Evolutionary conservation across 2,888 invertebrate genomes (phyloP), one percentile per base, ranked within the genome.

Genomic region (Stenoptilia bipunctidactyla): DNA sequence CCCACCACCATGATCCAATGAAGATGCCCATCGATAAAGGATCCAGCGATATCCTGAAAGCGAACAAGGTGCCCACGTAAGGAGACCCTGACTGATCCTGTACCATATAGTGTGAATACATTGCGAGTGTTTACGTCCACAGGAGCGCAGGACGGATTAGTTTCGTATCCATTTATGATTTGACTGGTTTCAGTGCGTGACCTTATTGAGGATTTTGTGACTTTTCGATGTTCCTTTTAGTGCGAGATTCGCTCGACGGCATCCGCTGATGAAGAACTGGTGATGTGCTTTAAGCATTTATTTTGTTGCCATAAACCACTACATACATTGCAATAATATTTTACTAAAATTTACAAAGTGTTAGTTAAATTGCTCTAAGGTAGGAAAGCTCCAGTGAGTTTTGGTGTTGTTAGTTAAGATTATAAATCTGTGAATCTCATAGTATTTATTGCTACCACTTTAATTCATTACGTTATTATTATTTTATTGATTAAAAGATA

Each of bases 51-150:
- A 88, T 92, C 57, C 87, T 91, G 62, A 92, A 92, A 86, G 91
- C 90, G 66, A 89, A 89, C 66, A 91, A 91, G 84, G 90, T 90
- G 72, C 90, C 90, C 54, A 90, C 90, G 90, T 90, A 91, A 90
- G 85, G 84, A 53, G 61, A 63, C 70, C 69, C 65, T 76, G 82
- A 83, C 82, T 83, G 82, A 80, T 71, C 70, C 73, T 83, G 80
- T 83, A 83, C 71, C 76, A n/a, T 20, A 80, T 79, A 82, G 82
- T 80, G 82, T 80, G 80, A 80, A 66, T 63, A 63, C 62, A 69
- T 58, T 64, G 73, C 64, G 71, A 76, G 79, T 79, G 79, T 80
- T 13, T 76, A 65, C 73, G 77, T 75, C 77, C 77, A 69, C 45
- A 43, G 72, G 72, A 71, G 65, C 67, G 65, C 69, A 74, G 63